phyloP scores from a whole-genome alignment of 2,797 vertebrate genomes.

The Bradypodion pumilum region DNA sequence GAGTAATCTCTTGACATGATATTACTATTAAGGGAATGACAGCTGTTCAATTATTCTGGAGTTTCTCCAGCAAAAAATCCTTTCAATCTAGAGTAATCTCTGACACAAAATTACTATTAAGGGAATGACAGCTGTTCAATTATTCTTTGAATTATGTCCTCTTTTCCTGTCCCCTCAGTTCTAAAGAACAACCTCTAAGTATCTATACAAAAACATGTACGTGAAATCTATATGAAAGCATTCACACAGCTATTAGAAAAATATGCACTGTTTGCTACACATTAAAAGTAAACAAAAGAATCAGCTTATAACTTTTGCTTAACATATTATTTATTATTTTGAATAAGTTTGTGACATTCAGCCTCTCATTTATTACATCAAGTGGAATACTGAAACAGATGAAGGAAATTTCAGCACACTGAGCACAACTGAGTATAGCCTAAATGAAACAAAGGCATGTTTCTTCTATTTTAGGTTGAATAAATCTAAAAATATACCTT shows the following conservation, averaged over 20 bases:
- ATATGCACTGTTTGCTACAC: not conserved
- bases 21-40: not conserved
- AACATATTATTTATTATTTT: not conserved
- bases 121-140: not conserved
- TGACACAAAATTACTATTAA: too few relatives aligned
- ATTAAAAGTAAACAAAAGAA: not conserved
- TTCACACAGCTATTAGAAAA: not conserved
- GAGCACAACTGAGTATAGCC: not conserved
- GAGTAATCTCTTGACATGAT: too few relatives aligned
- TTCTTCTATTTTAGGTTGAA: not conserved
- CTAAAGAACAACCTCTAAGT: not conserved
- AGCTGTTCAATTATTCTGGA: not conserved
- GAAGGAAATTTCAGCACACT: constrained; percentile 12
- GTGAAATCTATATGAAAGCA: too few relatives aligned
- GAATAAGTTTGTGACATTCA: not conserved
- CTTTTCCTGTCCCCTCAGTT: too few relatives aligned
- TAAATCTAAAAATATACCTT: not conserved
- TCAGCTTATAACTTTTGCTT: not conserved
- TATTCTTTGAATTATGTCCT: not conserved
- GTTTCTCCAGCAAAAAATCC: too few relatives aligned
- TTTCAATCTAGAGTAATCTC: too few relatives aligned
- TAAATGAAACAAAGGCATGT: not conserved
- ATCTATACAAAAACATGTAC: not conserved
- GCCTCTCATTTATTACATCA: not conserved
- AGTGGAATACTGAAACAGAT: constrained; percentile 1